Base-by-base conservation (phyloP, 1,140 invertebrate genomes). In the Diorhabda elongata region DNA sequence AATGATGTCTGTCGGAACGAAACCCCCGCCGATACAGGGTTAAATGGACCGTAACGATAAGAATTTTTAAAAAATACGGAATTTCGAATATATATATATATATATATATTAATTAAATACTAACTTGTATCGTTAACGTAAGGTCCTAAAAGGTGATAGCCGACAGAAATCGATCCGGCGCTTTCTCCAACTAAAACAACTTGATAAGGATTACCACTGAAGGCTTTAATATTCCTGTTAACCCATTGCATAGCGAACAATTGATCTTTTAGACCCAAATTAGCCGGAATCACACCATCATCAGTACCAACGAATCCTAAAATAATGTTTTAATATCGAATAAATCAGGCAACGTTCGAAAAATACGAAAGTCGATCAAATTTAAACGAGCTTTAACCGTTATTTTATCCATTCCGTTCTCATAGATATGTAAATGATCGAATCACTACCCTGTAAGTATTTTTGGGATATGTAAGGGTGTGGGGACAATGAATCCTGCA, bases 191-290 rank as follows among this genome's bases (percentile, higher is more conserved):
- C 58, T 11, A 60, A 11, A 5, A 60, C 58, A 7, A 60, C 42
- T 6, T 11, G 11, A 3, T 60, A 5, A 2, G 58, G 58, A 60
- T 60, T 60, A n/a, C 58, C 58, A 11, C 58, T 11, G 8, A 60
- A 60, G 6, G 26, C 8, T 3, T 60, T 7, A 42, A 60, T 11
- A 6, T 60, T 60, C 7, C 42, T 42, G 8, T 60, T 26, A 9
- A 42, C 42, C 58, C 58, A 60, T 60, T 60, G 7, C 26, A 60
- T 60, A 9, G 58, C 58, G 6, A 60, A 42, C 6, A 6, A 11
- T 11, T 60, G 58, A 11, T 60, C 58, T 60, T 60, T 60, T 42
- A 60, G 11, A 4, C 58, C 58, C 7, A 60, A 6, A 42, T 60
- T 60, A 42, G 6, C 2, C 2, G 58, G 42, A 26, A 60, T 11